Conservation (phyloP, 1,140 invertebrate species). For the Sarcophaga bullata region DNA sequence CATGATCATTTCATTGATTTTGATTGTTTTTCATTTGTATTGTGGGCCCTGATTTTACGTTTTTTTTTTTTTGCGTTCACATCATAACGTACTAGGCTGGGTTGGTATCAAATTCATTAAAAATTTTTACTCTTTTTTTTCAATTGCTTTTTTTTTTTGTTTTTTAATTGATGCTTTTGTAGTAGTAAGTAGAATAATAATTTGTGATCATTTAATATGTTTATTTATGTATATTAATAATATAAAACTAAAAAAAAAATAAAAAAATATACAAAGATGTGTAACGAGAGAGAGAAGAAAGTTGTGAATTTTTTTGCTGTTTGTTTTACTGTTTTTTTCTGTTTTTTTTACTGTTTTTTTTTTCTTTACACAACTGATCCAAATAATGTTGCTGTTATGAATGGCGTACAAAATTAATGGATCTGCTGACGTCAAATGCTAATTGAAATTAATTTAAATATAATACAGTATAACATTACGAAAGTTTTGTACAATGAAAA, state of each 20-base stretch:
- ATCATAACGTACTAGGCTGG: background rate
- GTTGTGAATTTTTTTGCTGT: too few species aligned
- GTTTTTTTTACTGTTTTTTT: background rate
- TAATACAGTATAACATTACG: constrained; percentile 16
- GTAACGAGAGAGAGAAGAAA: background rate
- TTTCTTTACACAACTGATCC: background rate
- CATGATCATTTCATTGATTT: constrained; percentile 36
- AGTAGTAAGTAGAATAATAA: background rate
- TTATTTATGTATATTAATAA: constrained; percentile 38
- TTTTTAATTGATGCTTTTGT: background rate
- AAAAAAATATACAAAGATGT: background rate
- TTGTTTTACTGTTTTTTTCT: background rate
- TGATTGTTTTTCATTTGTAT: constrained; percentile 36
- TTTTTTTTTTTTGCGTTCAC: constrained; percentile 3
- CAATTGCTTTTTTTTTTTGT: background rate
- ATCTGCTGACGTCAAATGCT: constrained; percentile 38
- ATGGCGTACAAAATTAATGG: background rate
- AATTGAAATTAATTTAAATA: constrained; percentile 39
- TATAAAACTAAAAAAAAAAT: background rate
- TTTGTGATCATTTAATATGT: constrained; percentile 35
- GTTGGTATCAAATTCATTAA: background rate
- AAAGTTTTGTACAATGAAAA: background rate
- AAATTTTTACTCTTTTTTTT: background rate
- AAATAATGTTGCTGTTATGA: background rate
- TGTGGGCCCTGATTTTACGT: constrained; percentile 24